Percentiles rank a stretch among this genome's conserved stretches.
These are phyloP conservation scores for Xenopus borealis DNA, from an alignment of 2,113 vertebrate species.

Conservation along the genomic window DNA sequence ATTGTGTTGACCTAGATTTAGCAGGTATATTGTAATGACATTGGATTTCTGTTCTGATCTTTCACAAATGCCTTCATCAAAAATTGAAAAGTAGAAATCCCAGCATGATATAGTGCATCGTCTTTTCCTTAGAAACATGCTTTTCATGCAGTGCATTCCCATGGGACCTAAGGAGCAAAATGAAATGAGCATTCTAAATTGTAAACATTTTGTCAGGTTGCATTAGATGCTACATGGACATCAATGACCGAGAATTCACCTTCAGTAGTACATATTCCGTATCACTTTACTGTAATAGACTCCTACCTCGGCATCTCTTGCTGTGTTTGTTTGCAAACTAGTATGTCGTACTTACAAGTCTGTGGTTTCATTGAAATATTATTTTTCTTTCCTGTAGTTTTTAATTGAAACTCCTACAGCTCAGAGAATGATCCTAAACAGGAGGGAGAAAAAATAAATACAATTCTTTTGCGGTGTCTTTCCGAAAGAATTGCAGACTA, in stretches of 20 bases:
- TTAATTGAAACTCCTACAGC: constrained; percentile 79
- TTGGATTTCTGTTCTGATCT: no score
- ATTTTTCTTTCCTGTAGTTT: constrained; percentile 76
- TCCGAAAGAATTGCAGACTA: constrained; percentile 57
- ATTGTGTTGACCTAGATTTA: no score
- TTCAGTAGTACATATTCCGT: constrained; percentile 59
- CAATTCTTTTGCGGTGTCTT: constrained; percentile 60
- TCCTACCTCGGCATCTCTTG: constrained; percentile 63
- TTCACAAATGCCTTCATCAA: no score
- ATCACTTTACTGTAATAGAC: constrained; percentile 72
- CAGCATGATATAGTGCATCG: no score
- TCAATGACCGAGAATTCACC: constrained; percentile 57
- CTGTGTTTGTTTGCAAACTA: constrained; percentile 81
- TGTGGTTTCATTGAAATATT: constrained; percentile 79
- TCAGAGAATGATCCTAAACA: constrained; percentile 64
- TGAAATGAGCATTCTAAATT: no score
- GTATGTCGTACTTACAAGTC: constrained; percentile 73
- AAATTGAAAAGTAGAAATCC: no score
- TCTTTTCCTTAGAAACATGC: no score
- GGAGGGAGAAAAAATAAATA: constrained; percentile 59
- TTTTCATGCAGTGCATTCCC: no score
- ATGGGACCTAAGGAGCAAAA: no score
- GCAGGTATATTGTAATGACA: no score
- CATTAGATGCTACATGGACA: background rate
- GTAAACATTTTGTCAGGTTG: constrained; percentile 27